Evolutionary conservation across 2,888 invertebrate genomes (phyloP), one percentile per base, ranked within the genome.

Genomic region (Agrotis segetum): DNA sequence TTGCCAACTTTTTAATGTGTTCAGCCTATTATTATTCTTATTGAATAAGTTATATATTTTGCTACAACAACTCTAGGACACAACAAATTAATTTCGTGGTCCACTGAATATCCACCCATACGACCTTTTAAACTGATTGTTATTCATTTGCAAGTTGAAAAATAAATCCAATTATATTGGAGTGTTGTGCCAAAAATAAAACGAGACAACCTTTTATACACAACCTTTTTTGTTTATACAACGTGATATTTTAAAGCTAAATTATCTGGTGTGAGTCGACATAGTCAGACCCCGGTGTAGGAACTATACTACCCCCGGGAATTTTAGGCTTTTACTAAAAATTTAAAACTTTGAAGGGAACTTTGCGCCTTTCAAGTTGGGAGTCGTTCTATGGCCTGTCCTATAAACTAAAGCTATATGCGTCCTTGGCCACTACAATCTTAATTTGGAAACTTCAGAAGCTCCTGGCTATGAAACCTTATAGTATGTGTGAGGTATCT

Each of bases 381-480:
- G 58, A 77, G 77, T 66, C 72, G 56, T 69, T 71, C 65, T 70
- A 77, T 62, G 62, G 68, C 55, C 62, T 19, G 63, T 69, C 68
- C 65, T 74, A 70, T 75, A 79, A 81, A 85, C 77, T 84, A 74
- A 74, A 70, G 53, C 72, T 74, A 72, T 80, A 78, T 78, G 71
- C 60, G 80, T 55, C 70, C 74, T 76, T 85, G 68, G 59, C 77
- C 77, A 69, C 71, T 83, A 71, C 61, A 59, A 81, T 81, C 78
- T 78, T 84, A 84, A 84, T 85, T 78, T 77, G 76, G 69, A 81
- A 84, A 84, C 81, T 83, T 84, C 68, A 78, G 74, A 76, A 85
- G 67, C 69, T 71, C 69, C 67, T 77, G 52, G 58, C 72, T 77
- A 64, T 72, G 67, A 71, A 60, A 80, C 72, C 65, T 84, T 69